Percentiles rank a stretch among this genome's conserved stretches.
These are phyloP conservation scores for Lordiphosa mommai DNA, from an alignment of 1,140 invertebrate species.

Conservation along the genomic window DNA sequence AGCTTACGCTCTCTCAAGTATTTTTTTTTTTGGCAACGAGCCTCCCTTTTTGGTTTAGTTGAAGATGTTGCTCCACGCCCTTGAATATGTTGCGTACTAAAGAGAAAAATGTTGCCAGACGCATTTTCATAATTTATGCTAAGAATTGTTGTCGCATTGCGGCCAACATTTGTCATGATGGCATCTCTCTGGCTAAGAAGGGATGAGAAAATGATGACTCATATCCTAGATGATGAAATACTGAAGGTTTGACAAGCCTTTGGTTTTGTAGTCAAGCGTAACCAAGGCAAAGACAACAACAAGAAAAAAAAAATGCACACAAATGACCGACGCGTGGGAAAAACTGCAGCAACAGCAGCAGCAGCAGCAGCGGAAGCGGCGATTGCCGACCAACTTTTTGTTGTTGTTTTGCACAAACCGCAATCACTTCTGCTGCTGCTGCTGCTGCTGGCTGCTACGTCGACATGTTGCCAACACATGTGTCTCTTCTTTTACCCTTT, in stretches of 20 bases:
- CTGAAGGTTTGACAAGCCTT: neutral
- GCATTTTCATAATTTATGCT: constrained; percentile 66
- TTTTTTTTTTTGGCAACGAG: constrained; percentile 40
- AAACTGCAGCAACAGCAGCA: constrained; percentile 23
- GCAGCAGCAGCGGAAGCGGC: constrained; percentile 3
- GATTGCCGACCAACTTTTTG: constrained; percentile 1
- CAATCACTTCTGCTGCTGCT: constrained; percentile 5
- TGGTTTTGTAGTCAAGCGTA: constrained; percentile 5
- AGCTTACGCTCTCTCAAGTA: constrained; percentile 14
- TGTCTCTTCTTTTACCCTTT: constrained; percentile 8
- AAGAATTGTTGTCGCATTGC: constrained; percentile 41
- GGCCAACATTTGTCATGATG: constrained; percentile 26
- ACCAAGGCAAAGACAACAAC: constrained; percentile 5
- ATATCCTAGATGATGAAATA: constrained; percentile 43
- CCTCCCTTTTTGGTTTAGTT: constrained; percentile 54
- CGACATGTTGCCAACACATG: constrained; percentile 3
- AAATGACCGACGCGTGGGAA: constrained; percentile 39
- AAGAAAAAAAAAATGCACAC: constrained; percentile 1
- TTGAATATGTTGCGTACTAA: constrained; percentile 19
- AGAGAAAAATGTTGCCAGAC: constrained; percentile 57
- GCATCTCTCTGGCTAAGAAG: neutral
- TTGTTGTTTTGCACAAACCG: constrained; percentile 10
- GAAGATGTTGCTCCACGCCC: constrained; percentile 12
- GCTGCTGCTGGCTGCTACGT: neutral
- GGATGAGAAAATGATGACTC: constrained; percentile 30